Base-by-base conservation (phyloP, 2,113 vertebrate genomes). In the Boulengeromyrus knoepffleri region DNA sequence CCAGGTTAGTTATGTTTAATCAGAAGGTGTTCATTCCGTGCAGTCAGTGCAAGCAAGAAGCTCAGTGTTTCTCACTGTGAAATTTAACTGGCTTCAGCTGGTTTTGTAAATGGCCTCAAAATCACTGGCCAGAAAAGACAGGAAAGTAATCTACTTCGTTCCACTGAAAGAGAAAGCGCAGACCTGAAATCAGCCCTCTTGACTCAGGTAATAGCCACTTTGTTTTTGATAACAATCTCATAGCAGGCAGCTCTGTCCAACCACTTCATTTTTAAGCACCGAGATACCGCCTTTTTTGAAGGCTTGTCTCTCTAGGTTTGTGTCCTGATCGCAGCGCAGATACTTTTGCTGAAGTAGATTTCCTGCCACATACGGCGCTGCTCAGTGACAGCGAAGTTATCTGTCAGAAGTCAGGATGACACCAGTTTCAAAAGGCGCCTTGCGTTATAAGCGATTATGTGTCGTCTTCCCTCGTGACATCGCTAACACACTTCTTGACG, bases 141-240 rank as follows among this genome's bases (percentile, higher is more conserved):
- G 21, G 31, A 21, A 90, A 80, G 45, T 46, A 45, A 87, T 87
- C 86, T 50, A 66, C 27, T 45, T 46, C 19, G 5, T n/a, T 39
- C 90, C 49, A 50, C 27, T 24, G 42, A 46, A 45, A n/a, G 21
- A 87, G 46, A 52, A 87, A n/a, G 19, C 31, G 5, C 31, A 39
- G 46, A 42, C 7, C 36, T 88, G 39, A 80, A n/a, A 53, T 74
- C 89, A 39, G 21, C 50, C 50, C 74, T 53, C 87, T 87, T 62
- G 36, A 24, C 42, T 62, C 17, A 39, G 36, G 70, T 83, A 88
- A 88, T 88, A 50, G 49, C 85, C 46, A 87, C 66, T 70, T 53
- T 39, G 49, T 50, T 90, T 88, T 17, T 88, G 70, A 88, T 88
- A 70, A 88, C 74, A 83, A 88, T 56, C 31, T 70, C 62, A 84